These are phyloP conservation scores for Shinisaurus crocodilurus DNA, from an alignment of 2,113 vertebrate species.

Conservation along the genomic window DNA sequence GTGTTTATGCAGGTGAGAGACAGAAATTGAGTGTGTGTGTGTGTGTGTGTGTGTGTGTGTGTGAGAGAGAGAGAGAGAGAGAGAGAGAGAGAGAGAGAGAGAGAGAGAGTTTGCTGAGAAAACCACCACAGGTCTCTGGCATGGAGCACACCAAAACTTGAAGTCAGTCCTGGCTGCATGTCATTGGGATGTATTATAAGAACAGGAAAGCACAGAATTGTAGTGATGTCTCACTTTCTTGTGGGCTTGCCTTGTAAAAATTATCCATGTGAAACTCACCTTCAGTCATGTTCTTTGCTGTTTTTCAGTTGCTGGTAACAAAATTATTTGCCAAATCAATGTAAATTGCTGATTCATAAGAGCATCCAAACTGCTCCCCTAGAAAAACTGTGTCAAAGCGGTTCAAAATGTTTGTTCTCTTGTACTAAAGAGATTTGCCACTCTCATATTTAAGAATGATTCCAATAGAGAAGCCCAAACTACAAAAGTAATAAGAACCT, in stretches of 20 bases:
- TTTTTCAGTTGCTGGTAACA: neutral
- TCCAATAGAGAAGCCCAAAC: accelerated
- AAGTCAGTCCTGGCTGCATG: neutral
- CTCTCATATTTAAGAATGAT: neutral
- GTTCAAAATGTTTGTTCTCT: conserved; percentile 18
- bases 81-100: too few relatives aligned
- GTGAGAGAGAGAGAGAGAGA: too few relatives aligned
- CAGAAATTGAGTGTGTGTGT: neutral
- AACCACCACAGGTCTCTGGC: neutral
- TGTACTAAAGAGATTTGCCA: neutral
- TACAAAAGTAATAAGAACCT: neutral
- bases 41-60: neutral
- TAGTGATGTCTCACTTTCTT: neutral
- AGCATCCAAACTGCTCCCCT: conserved; percentile 2
- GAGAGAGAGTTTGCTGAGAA: neutral
- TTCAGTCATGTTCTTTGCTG: neutral
- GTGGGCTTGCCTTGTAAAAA: neutral
- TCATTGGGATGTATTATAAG: neutral
- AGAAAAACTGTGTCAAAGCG: neutral
- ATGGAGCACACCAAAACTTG: neutral
- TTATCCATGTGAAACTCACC: neutral
- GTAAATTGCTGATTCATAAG: neutral
- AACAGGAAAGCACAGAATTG: neutral
- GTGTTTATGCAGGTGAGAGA: neutral
- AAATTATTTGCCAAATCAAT: neutral